A percentile compares a stretch with the other conserved stretches of the same genome.
These are phyloP conservation scores for Lampropteryx suffumata DNA, from an alignment of 2,888 invertebrate genomes.

Conservation along the genomic window DNA sequence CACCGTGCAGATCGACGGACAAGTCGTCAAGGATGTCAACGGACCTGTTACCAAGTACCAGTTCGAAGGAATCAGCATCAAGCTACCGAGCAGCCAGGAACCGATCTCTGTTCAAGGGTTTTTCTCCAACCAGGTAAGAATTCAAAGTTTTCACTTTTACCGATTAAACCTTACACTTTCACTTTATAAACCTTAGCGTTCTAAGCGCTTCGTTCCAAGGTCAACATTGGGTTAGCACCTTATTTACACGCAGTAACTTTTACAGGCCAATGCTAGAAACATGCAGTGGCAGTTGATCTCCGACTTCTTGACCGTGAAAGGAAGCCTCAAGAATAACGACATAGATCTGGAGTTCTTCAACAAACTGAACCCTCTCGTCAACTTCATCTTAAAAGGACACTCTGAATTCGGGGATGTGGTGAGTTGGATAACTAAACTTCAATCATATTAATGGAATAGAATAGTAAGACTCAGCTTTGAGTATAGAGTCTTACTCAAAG, in stretches of 20 bases:
- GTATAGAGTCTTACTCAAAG: no score
- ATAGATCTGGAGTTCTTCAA: constrained; percentile 81
- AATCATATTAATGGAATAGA: not conserved
- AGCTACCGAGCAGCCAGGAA: constrained; percentile 61
- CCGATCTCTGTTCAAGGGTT: constrained; percentile 78
- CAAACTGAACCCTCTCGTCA: constrained; percentile 82
- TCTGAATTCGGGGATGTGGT: constrained; percentile 65
- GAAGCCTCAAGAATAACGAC: constrained; percentile 64
- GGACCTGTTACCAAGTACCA: constrained; percentile 76
- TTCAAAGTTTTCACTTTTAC: not conserved
- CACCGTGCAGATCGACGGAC: constrained; percentile 79
- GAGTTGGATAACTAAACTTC: no score
- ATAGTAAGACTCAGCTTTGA: no score
- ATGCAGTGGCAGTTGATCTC: constrained; percentile 78
- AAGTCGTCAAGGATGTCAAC: constrained; percentile 57
- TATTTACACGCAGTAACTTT: no score
- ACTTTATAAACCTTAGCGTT: no score
- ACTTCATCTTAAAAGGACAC: constrained; percentile 84
- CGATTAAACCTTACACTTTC: no score
- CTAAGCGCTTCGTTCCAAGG: no score
- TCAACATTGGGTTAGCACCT: no score
- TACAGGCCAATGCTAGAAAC: constrained; percentile 49
- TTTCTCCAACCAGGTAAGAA: constrained; percentile 44
- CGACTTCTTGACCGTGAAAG: constrained; percentile 73
- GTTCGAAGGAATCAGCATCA: constrained; percentile 82